Base-by-base conservation (phyloP, 2,113 vertebrate species). In the Sardina pilchardus region DNA sequence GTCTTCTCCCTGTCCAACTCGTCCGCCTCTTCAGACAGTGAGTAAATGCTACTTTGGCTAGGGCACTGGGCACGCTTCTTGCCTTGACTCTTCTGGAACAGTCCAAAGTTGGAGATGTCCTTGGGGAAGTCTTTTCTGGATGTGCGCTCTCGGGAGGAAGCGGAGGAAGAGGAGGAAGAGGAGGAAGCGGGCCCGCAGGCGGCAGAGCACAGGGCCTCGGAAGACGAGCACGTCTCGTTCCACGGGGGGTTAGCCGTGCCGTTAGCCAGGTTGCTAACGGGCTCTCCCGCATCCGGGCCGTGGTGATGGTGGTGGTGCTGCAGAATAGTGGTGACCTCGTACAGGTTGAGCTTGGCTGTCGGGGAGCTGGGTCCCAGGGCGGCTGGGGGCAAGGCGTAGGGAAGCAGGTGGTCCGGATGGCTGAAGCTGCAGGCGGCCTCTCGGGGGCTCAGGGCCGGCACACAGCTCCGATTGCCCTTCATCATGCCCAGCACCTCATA, bases 401-500 rank as follows among this genome's bases (percentile, higher is more conserved):
- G 95, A 71, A 95, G 92, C 7, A 93, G 93, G 88, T 96, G 95
- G 82, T 96, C 96, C 0, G 94, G 92, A 83, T 96, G 96, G 50
- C 94, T 94, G 1, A 96, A 88, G 45, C 91, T 91, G 0, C 93
- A 90, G 43, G 90, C 14, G 0, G 94, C 94, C 81, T 91, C 93
- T 6, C 83, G 85, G 12, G 87, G 84, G 53, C 93, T 95, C 6
- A 92, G 81, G 1, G 87, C 83, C 24, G 87, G 93, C 24, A 92
- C 93, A 24, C 93, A 89, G 34, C 91, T 82, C 75, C 93, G 93
- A 90, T 94, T 97, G 88, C 95, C 94, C 92, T 95, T 96, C 88
- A 99, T 94, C 90, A 99, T 94, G 84, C 97, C 97, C 88, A 99
- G 91, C 19, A 99, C 97, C 93, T 99, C 98, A 90, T 97, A 99